A percentile compares a stretch with the other conserved stretches of the same genome.
These are phyloP conservation scores for Phoenicopterus ruber DNA, from an alignment of 2,113 vertebrate genomes.

Conservation along the genomic window DNA sequence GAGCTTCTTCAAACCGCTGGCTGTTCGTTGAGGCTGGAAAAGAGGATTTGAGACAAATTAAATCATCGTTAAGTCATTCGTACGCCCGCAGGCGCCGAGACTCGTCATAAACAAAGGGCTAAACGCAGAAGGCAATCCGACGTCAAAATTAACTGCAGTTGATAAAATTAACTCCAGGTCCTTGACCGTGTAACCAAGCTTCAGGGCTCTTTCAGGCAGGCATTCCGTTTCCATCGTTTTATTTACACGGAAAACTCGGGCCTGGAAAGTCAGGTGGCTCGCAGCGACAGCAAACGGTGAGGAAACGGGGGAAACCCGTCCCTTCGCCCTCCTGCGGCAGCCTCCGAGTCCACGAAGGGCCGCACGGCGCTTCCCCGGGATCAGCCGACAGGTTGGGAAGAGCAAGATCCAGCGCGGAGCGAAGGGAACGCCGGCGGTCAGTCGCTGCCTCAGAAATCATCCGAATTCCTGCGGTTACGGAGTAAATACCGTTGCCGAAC, in stretches of 20 bases:
- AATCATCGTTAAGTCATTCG: too few relatives aligned
- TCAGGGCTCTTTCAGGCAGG: neutral
- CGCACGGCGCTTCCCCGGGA: neutral
- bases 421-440: neutral
- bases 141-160: neutral
- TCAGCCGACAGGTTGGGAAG: neutral
- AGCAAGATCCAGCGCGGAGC: rapidly evolving
- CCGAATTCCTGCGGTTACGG: neutral
- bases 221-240: neutral
- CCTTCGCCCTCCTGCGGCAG: neutral
- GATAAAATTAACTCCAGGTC: too few relatives aligned
- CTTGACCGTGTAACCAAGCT: neutral
- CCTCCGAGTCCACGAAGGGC: neutral
- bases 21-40: slow-evolving; percentile 65
- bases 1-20: slow-evolving; percentile 76
- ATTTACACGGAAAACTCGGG: neutral
- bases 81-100: rapidly evolving
- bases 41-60: neutral
- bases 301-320: rapidly evolving
- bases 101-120: neutral
- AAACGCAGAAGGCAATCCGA: too few relatives aligned
- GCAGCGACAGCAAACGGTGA: neutral
- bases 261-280: neutral
- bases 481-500: too few relatives aligned
- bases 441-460: neutral